Base-by-base conservation (phyloP, 2,888 invertebrate genomes). In the Leucoma salicis region DNA sequence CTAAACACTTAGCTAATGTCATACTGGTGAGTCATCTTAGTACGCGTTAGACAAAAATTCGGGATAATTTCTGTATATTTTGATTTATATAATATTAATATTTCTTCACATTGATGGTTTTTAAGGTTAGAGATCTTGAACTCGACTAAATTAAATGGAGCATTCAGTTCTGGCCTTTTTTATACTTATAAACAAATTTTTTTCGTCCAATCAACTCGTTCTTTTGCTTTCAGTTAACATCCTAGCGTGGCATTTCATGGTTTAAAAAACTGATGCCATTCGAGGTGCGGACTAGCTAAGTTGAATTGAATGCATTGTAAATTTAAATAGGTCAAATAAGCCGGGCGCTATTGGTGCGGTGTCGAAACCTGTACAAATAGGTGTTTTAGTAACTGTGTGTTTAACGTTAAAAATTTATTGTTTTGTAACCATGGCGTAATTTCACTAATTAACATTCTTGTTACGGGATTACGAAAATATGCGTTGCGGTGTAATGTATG, bases 371-470 rank as follows among this genome's bases (percentile, higher is more conserved):
- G 24, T 42, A 28, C 29, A 44, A 48, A 43, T 48, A 49, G 46
- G 41, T 59, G 51, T 31, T 16, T 39, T 16, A 14, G 14, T 32
- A 16, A 39, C 33, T 42, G 31, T 39, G 28, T 37, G 11, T 36
- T 46, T 15, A 18, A 31, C 42, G 37, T 52, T 46, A 46, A 29
- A 39, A 37, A 27, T 31, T 35, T 14, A 46, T 55, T 52, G 56
- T 52, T 59, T 46, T 45, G 47, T 54, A 47, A 45, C 7, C 14
- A 16, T 58, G 14, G 32, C 13, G 53, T 52, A 59, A 55, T 34
- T 25, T 1, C 27, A 25, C 25, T 49, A 42, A 52, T 60, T 57
- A 39, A 31, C 12, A 51, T 46, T 49, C 29, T 21, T 31, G 15
- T 40, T 31, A 24, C 14, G 36, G 15, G 27, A 40, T 54, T 53